Evolutionary conservation across 2,888 invertebrate genomes (phyloP).

Genomic region (Thecophora atra): DNA sequence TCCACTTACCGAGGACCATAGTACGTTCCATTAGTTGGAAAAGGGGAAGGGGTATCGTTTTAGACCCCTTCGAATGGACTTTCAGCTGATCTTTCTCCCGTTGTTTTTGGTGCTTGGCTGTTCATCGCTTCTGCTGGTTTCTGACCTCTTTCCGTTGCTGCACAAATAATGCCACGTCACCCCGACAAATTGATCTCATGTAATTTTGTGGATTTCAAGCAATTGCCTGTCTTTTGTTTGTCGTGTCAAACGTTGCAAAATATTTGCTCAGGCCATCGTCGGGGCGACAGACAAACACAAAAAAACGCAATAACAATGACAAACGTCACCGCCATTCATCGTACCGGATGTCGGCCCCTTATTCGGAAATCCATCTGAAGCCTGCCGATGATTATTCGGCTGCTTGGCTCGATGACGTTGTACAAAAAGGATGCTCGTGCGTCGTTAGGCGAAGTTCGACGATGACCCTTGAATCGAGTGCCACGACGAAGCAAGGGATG

Average conservation of each 20-base stretch:
- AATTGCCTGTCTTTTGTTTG: neutral
- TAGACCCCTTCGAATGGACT: too few species aligned
- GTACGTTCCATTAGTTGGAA: too few species aligned
- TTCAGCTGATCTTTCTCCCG: neutral
- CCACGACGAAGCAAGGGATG: too few species aligned
- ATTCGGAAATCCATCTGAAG: neutral
- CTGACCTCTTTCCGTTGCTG: neutral
- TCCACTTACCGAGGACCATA: too few species aligned
- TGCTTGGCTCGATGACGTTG: neutral
- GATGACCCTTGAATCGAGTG: too few species aligned
- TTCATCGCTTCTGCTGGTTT: neutral
- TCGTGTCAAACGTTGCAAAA: conserved; percentile 1
- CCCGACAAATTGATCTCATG: conserved; percentile 30
- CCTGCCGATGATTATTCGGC: neutral
- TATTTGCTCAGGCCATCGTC: neutral
- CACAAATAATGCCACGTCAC: conserved; percentile 11
- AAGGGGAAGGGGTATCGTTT: too few species aligned
- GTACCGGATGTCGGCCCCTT: too few species aligned
- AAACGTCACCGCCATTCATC: neutral
- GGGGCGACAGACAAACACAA: neutral
- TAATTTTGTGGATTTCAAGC: conserved; percentile 10
- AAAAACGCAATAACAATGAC: conserved; percentile 3
- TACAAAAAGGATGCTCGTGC: conserved; percentile 4
- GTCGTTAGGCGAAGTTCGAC: neutral
- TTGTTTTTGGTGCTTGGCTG: neutral